Base-by-base conservation (phyloP, 1,140 invertebrate species). In the Tyrophagus putrescentiae region DNA sequence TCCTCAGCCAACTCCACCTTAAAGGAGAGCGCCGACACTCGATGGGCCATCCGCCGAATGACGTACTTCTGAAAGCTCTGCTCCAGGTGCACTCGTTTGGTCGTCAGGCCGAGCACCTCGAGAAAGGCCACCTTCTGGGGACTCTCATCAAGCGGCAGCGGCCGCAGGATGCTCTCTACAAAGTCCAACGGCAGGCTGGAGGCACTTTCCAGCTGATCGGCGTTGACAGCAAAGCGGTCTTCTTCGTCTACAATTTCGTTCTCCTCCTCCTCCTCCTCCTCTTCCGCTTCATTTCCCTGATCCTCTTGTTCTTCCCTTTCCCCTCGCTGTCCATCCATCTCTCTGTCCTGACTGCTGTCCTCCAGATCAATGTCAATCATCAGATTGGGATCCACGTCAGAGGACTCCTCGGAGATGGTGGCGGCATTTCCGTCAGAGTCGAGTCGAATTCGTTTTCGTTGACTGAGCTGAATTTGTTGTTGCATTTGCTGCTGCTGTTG, bases 391-490 rank as follows among this genome's bases (percentile, higher is more conserved):
- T 1, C 18, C 41, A 21, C 25, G 18, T 42, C 18, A 42, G 6
- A 21, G 18, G 25, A 42, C 6, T 42, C 25, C 25, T 5, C 18
- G 25, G 18, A 42, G 25, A 42, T 42, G 18, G 3, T 42, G 4
- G 25, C n/a, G 36, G n/a, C n/a, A n/a, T n/a, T n/a, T n/a, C n/a
- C n/a, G 36, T 42, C 6, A 42, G 25, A 42, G 25, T 42, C 6
- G 18, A 21, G 2, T 5, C 2, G 18, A 42, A 21, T 42, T 5
- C 4, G 25, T 3, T 3, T 1, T 3, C 25, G 18, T 42, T 42
- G n/a, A n/a, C n/a, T n/a, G n/a, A n/a, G 41, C 25, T 42, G 41
- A 42, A 42, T 42, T 42, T n/a, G 25, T 42, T 42, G 18, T 42
- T 42, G 18, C 6, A 42, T 21, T 42, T 42, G 18, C 25, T 42